A percentile compares a stretch with the other conserved stretches of the same genome.
These are phyloP conservation scores for Mamestra brassicae DNA, from an alignment of 2,888 invertebrate genomes.

Conservation along the genomic window DNA sequence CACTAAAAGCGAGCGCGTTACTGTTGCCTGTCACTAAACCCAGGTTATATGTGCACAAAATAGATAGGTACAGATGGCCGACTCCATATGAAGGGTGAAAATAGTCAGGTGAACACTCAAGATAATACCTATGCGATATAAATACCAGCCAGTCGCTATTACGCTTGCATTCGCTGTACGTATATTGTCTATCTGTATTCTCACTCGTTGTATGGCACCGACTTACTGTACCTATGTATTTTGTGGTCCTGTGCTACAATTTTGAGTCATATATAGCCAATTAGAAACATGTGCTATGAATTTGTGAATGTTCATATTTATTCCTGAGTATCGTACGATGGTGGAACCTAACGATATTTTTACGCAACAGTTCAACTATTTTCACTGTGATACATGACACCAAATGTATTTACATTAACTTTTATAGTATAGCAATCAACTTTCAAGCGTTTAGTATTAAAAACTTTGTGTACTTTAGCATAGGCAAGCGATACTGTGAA, in stretches of 20 bases:
- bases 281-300: conserved; percentile 34
- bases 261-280: conserved; percentile 20
- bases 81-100: not conserved
- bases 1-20: conserved; percentile 39
- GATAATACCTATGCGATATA: not conserved
- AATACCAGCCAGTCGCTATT: not conserved
- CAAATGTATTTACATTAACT: conserved; percentile 53
- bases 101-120: not conserved
- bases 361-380: conserved; percentile 37
- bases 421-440: conserved; percentile 47
- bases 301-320: conserved; percentile 34
- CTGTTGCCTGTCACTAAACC: conserved; percentile 5
- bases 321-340: conserved; percentile 23
- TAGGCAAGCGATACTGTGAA: conserved; percentile 59
- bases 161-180: not conserved
- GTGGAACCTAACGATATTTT: conserved; percentile 22
- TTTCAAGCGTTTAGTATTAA: conserved; percentile 46
- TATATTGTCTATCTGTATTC: not conserved
- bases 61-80: conserved; percentile 6
- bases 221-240: conserved; percentile 13
- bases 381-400: conserved; percentile 18
- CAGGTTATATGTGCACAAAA: conserved; percentile 12
- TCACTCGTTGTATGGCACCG: not conserved
- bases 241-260: conserved; percentile 8
- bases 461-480: conserved; percentile 54